These are phyloP conservation scores for Pelodiscus sinensis DNA, from an alignment of 2,113 vertebrate species.

Conservation along the genomic window DNA sequence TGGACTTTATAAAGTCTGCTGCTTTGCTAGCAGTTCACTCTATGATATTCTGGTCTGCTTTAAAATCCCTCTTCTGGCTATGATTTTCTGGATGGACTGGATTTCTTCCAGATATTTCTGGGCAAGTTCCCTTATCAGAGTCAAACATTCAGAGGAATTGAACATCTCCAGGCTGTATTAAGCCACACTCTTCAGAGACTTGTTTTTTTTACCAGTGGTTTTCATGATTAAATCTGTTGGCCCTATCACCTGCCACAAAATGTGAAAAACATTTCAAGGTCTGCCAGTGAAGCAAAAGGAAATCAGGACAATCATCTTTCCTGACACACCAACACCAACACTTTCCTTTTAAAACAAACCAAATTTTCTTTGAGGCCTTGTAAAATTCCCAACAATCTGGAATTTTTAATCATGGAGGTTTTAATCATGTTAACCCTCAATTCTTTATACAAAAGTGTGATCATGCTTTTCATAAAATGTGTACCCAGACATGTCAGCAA, in stretches of 20 bases:
- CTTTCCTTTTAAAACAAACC: background rate
- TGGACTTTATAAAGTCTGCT: background rate
- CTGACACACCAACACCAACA: background rate
- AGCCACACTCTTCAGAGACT: background rate
- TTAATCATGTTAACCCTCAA: background rate
- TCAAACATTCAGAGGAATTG: background rate
- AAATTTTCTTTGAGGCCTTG: background rate
- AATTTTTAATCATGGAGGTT: too few relatives aligned
- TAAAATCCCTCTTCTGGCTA: background rate
- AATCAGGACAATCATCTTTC: background rate
- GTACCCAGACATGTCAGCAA: conserved; percentile 16
- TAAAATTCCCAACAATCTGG: background rate
- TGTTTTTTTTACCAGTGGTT: background rate
- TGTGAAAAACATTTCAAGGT: background rate
- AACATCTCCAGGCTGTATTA: background rate
- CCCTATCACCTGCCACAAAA: background rate
- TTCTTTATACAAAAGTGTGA: conserved; percentile 4
- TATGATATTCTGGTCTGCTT: background rate
- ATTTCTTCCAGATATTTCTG: background rate
- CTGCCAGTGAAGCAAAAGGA: background rate
- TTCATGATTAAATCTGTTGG: background rate
- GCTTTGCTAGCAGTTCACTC: background rate
- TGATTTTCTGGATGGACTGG: background rate
- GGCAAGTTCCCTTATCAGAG: background rate
- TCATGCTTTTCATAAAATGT: conserved; percentile 27